phyloP scores from a whole-genome alignment of 2,113 vertebrate species.

The Arizona elegans region DNA sequence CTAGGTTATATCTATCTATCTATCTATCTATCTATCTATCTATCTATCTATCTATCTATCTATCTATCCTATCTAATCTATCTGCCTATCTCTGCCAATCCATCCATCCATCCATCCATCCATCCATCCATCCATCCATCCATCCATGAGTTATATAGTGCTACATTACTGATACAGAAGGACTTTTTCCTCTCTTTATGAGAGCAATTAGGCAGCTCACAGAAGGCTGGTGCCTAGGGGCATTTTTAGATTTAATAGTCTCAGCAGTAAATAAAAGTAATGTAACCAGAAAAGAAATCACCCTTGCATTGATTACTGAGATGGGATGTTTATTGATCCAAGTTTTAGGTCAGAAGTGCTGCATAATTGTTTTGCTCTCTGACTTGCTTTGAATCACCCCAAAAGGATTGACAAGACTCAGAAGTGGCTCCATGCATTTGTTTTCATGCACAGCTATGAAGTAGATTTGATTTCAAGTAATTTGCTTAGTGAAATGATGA shows the following conservation, averaged over 20 bases:
- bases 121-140: not conserved
- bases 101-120: not conserved
- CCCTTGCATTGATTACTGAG: not conserved
- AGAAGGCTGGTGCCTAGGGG: not conserved
- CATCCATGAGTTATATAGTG: fast-evolving
- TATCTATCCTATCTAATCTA: too few species aligned
- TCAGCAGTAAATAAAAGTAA: conserved; percentile 12
- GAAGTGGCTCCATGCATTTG: not conserved
- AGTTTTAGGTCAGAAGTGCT: conserved; percentile 13
- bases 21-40: too few species aligned
- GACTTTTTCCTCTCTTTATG: fast-evolving
- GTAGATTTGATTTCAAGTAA: not conserved
- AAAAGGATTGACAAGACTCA: not conserved
- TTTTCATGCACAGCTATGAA: not conserved
- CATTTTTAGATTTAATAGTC: conserved; percentile 10
- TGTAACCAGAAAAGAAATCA: not conserved
- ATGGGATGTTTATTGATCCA: not conserved
- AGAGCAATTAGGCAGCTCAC: not conserved
- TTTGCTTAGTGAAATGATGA: not conserved
- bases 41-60: too few species aligned
- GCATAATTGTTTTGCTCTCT: conserved; percentile 1
- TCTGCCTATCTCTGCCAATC: not conserved
- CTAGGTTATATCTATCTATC: not conserved
- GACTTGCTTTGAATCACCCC: conserved; percentile 6
- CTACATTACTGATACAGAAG: conserved; percentile 7